phyloP scores from a whole-genome alignment of 2,888 invertebrate species.

The Resseliella maxima region DNA sequence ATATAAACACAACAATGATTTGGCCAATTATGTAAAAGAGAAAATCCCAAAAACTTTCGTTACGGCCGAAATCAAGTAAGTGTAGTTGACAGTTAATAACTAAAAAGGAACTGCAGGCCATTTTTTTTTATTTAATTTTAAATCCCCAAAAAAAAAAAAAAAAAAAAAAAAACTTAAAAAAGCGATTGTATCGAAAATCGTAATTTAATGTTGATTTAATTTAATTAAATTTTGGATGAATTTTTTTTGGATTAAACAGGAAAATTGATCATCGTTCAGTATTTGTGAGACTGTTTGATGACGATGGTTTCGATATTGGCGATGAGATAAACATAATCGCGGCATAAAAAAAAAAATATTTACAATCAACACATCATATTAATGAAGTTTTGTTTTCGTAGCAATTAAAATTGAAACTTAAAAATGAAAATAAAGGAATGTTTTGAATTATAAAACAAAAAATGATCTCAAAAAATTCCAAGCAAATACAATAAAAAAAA shows the following conservation, averaged over 20 bases:
- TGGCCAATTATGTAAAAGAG: not conserved
- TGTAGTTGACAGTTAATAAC: too few relatives aligned
- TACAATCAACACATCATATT: too few relatives aligned
- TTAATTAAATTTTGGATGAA: not conserved
- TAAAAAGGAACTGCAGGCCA: too few relatives aligned
- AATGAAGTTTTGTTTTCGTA: too few relatives aligned
- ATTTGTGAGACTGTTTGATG: not conserved
- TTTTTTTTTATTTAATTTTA: too few relatives aligned
- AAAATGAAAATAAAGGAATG: too few relatives aligned
- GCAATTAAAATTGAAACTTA: too few relatives aligned
- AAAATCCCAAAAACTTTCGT: not conserved
- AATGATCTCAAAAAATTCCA: too few relatives aligned
- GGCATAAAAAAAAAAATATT: not conserved
- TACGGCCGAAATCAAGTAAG: not conserved
- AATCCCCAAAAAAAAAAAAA: too few relatives aligned
- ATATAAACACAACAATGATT: not conserved
- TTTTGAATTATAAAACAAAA: too few relatives aligned
- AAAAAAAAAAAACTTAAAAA: too few relatives aligned
- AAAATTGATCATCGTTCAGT: not conserved
- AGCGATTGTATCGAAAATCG: not conserved
- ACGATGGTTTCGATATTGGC: slow-evolving; percentile 3
- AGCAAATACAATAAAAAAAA: too few relatives aligned
- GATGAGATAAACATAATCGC: not conserved
- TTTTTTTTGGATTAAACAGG: not conserved
- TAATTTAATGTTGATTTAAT: not conserved